Evolutionary conservation across 2,888 invertebrate genomes (phyloP).

Genomic region (Diabrotica balteata): DNA sequence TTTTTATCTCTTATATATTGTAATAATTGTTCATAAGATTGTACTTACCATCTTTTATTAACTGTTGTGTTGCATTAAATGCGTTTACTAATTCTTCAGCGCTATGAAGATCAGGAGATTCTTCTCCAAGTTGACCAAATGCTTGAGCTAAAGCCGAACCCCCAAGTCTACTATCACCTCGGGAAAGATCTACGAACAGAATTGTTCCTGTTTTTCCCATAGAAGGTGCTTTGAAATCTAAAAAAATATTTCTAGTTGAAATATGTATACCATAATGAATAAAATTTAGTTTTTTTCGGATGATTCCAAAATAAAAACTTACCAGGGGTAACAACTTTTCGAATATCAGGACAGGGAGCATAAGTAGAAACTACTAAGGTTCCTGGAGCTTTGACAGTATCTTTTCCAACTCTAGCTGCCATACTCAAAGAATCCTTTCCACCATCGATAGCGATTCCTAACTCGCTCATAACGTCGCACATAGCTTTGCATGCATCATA

Average conservation of each 20-base stretch:
- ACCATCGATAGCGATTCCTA: constrained; percentile 92
- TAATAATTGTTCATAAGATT: background rate
- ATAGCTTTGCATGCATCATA: constrained; percentile 88
- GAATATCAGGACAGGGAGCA: constrained; percentile 92
- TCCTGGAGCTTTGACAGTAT: constrained; percentile 80
- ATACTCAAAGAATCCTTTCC: constrained; percentile 96
- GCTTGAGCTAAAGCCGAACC: constrained; percentile 92
- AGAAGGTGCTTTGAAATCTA: constrained; percentile 81
- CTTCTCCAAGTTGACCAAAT: constrained; percentile 73
- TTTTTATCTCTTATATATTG: no score
- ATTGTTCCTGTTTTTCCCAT: constrained; percentile 69
- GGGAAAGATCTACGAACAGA: constrained; percentile 80
- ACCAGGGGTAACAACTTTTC: constrained; percentile 47
- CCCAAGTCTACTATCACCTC: constrained; percentile 79
- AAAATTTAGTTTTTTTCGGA: no score
- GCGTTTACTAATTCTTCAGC: constrained; percentile 73
- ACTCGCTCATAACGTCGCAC: constrained; percentile 80
- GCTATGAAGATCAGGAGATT: constrained; percentile 81
- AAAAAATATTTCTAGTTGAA: constrained; percentile 61
- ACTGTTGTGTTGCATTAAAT: constrained; percentile 83
- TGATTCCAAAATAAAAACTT: background rate
- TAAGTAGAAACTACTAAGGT: constrained; percentile 96
- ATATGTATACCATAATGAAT: background rate
- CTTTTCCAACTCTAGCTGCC: constrained; percentile 85
- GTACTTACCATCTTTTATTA: constrained; percentile 70